Evolutionary conservation across 2,888 invertebrate species (phyloP), one percentile per base, ranked within the genome.

Genomic region (Pyrochroa serraticornis): DNA sequence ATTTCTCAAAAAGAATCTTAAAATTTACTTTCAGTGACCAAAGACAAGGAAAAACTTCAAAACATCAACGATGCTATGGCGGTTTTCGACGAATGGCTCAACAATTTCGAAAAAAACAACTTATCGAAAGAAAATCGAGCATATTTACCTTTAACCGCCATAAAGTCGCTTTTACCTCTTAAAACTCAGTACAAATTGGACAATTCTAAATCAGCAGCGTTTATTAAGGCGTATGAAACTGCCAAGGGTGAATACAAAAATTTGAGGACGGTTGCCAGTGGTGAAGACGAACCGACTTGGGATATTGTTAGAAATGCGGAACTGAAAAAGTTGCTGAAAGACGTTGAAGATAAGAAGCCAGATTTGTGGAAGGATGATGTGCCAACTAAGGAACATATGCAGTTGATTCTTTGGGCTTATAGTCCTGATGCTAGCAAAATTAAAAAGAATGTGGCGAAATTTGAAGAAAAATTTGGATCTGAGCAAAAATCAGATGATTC

Each of bases 361-460:
- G 85, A 88, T 68, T 77, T 89, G 0, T 88, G 87, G 76, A 82
- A 84, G 30, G 82, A 85, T 57, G 89, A 88, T 32, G 82, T 88
- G 41, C 91, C 91, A 0, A 87, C 87, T 0, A 80, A 83, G 36
- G 85, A 87, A 51, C 91, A 92, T 68, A 69, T 89, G 57, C 81
- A 87, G 66, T 78, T 90, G 71, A 83, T 91, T 39, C 80, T 90
- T 52, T 91, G 91, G 90, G 91, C 87, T 0, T 91, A 89, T 71
- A 90, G 89, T 42, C 88, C 90, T 0, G 90, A 91, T 60, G 83
- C 85, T 0, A 82, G 84, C 30, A 86, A 85, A 69, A 81, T 89
- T 1, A 91, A 90, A 72, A 87, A 83, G 60, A 82, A 80, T 58
- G 68, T 83, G 37, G 78, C 82, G 12, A 79, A 67, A 44, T 72